Evolutionary conservation across 2,797 vertebrate species (phyloP).

Genomic region (Centroberyx gerrardi): DNA sequence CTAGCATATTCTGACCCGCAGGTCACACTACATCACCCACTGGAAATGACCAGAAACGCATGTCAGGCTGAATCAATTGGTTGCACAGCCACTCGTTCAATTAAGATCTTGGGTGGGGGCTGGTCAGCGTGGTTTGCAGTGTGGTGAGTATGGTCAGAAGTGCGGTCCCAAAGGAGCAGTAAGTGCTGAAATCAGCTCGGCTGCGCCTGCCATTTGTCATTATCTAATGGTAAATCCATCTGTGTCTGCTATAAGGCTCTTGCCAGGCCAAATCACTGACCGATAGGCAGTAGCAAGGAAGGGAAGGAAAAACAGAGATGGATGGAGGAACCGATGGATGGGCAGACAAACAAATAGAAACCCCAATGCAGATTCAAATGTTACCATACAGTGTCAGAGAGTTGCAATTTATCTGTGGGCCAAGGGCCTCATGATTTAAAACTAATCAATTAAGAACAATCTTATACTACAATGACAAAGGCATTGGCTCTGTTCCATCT

Average conservation of each 20-base stretch:
- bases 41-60: constrained; percentile 79
- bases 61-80: constrained; percentile 79
- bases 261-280: constrained; percentile 54
- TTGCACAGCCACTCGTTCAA: constrained; percentile 74
- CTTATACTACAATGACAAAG: not conserved
- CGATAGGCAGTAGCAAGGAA: constrained; percentile 45
- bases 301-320: not conserved
- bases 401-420: not conserved
- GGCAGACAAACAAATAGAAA: constrained; percentile 11
- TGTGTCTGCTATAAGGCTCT: constrained; percentile 62
- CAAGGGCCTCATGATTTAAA: not conserved
- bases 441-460: not conserved
- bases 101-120: constrained; percentile 65
- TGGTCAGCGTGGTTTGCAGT: constrained; percentile 53
- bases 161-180: constrained; percentile 72
- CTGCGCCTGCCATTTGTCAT: constrained; percentile 79
- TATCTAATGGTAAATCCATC: constrained; percentile 85
- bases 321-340: constrained; percentile 23
- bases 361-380: not conserved
- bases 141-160: constrained; percentile 50
- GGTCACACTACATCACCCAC: constrained; percentile 75
- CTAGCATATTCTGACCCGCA: constrained; percentile 64
- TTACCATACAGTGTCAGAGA: not conserved
- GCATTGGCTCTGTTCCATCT: not conserved
- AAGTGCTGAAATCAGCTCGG: constrained; percentile 83